Evolutionary conservation across 1,140 invertebrate species (phyloP).

Genomic region (Drosophila obscura): DNA sequence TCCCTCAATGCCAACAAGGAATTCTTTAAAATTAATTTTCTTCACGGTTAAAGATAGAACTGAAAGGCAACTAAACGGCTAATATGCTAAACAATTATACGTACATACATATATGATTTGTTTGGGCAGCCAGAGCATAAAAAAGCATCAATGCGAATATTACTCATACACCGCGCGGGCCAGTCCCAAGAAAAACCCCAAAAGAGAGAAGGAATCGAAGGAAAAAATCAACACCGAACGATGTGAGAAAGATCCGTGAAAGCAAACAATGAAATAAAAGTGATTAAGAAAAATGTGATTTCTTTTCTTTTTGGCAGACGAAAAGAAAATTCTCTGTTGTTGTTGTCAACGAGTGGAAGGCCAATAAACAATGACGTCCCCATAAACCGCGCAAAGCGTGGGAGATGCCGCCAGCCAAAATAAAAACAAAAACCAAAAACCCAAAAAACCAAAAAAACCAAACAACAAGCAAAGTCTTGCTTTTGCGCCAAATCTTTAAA

Average conservation of each 20-base stretch:
- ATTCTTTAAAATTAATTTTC: conserved; percentile 76
- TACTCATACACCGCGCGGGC: conserved; percentile 69
- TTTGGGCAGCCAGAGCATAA: conserved; percentile 31
- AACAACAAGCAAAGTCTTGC: background rate
- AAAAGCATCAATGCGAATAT: conserved; percentile 60
- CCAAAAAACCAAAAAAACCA: background rate
- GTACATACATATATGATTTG: conserved; percentile 27
- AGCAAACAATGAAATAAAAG: conserved; percentile 27
- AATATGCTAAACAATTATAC: conserved; percentile 53
- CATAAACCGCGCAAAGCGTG: conserved; percentile 9
- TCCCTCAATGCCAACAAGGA: conserved; percentile 48
- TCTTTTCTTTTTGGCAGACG: background rate
- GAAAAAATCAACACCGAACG: conserved; percentile 10
- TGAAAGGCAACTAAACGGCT: conserved; percentile 23
- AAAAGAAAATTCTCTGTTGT: background rate
- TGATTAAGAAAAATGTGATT: background rate
- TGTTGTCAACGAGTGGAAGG: conserved; percentile 25
- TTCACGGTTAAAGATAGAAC: conserved; percentile 42
- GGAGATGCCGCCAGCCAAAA: conserved; percentile 4
- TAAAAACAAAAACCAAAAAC: conserved; percentile 2
- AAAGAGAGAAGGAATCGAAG: conserved; percentile 4
- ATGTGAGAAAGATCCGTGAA: conserved; percentile 42
- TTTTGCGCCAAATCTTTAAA: background rate
- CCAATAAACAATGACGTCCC: conserved; percentile 22
- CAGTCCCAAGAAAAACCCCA: conserved; percentile 2